Conservation (phyloP, 1,140 invertebrate species). For the Leptonema lineaticorne region DNA sequence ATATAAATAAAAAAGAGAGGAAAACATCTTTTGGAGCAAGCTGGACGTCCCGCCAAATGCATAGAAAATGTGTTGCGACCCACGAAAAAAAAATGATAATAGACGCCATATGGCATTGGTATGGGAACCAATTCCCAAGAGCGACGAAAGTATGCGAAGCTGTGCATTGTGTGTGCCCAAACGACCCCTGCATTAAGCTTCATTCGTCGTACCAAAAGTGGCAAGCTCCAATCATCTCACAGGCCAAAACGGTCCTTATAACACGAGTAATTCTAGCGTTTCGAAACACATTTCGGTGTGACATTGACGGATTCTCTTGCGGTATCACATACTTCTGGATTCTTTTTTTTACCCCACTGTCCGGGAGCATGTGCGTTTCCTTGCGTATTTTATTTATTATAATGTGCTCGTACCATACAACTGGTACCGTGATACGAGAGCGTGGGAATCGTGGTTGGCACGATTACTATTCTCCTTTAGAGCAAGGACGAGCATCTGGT, state of each 20-base stretch:
- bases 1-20: too few relatives aligned
- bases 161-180: conserved; percentile 21
- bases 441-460: conserved; percentile 34
- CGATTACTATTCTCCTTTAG: conserved; percentile 12
- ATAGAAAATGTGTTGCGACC: conserved; percentile 31
- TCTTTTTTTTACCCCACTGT: conserved; percentile 31
- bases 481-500: background rate
- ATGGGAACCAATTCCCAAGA: conserved; percentile 29
- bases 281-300: background rate
- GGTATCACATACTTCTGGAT: background rate
- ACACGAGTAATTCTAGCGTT: background rate
- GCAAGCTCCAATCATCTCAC: background rate
- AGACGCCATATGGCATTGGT: conserved; percentile 37
- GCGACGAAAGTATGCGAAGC: conserved; percentile 27
- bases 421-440: conserved; percentile 38
- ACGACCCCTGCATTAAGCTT: conserved; percentile 27
- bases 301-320: background rate
- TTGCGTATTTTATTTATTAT: conserved; percentile 36
- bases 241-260: background rate
- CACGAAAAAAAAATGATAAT: conserved; percentile 33
- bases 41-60: conserved; percentile 30
- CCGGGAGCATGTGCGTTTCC: conserved; percentile 35
- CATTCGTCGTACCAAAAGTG: background rate
- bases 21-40: conserved; percentile 22
- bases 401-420: conserved; percentile 20